These are phyloP conservation scores for Oxyruncus cristatus DNA, from an alignment of 2,113 vertebrate species.

Conservation along the genomic window DNA sequence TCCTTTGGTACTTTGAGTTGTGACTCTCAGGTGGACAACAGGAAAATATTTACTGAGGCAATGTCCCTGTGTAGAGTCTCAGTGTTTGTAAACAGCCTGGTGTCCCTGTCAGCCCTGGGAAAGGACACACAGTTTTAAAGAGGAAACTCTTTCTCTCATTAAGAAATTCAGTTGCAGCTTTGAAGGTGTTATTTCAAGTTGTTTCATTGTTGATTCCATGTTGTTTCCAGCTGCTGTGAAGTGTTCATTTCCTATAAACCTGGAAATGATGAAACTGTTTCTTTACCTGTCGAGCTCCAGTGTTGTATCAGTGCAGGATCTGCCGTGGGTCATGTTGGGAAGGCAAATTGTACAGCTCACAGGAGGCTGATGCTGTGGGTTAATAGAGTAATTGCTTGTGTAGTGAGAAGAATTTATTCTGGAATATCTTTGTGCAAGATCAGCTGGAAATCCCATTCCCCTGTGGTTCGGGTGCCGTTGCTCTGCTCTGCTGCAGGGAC, in stretches of 20 bases:
- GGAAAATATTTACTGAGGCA: neutral
- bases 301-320: neutral
- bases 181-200: neutral
- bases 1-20: neutral
- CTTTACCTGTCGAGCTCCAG: neutral
- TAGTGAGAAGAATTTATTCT: neutral
- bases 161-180: neutral
- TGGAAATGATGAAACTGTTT: neutral
- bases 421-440: neutral
- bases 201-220: neutral
- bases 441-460: neutral
- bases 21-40: neutral
- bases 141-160: neutral
- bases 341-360: neutral
- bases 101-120: neutral
- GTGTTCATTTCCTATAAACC: neutral
- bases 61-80: neutral
- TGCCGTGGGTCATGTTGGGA: neutral
- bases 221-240: neutral
- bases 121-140: neutral
- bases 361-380: neutral
- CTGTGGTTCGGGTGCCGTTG: neutral
- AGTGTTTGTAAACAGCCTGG: neutral
- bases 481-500: neutral
- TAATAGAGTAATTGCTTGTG: neutral